These are phyloP conservation scores for Ornithoptera alexandrae DNA, from an alignment of 2,888 invertebrate species.

Conservation along the genomic window DNA sequence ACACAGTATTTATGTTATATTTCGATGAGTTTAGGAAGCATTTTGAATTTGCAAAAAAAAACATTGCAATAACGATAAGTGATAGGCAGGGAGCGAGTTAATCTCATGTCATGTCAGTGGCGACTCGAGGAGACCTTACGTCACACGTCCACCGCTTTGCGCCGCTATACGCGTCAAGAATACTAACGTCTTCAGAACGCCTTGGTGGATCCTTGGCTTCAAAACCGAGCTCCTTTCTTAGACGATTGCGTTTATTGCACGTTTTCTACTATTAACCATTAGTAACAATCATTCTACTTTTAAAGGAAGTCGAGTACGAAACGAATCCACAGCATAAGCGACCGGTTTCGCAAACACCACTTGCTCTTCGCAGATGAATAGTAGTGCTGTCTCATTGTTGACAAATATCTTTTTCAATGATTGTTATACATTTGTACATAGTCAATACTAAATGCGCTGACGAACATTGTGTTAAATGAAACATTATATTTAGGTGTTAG, in stretches of 20 bases:
- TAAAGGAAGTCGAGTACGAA: constrained; percentile 26
- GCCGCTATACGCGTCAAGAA: constrained; percentile 67
- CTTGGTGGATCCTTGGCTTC: constrained; percentile 80
- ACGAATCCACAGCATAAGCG: constrained; percentile 14
- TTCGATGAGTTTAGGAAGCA: background rate
- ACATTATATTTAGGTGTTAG: background rate
- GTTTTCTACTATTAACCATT: constrained; percentile 56
- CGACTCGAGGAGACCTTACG: constrained; percentile 73
- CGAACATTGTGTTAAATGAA: background rate
- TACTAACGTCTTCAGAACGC: constrained; percentile 74
- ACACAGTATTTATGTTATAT: background rate
- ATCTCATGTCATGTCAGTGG: constrained; percentile 71
- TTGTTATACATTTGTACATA: constrained; percentile 11
- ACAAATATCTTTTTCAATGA: constrained; percentile 23
- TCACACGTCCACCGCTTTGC: constrained; percentile 68
- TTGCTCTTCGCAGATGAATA: constrained; percentile 24
- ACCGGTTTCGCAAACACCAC: constrained; percentile 28
- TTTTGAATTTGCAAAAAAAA: constrained; percentile 1
- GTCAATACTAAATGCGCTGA: constrained; percentile 7
- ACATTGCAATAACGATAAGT: constrained; percentile 27
- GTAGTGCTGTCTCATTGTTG: constrained; percentile 23
- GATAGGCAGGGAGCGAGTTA: constrained; percentile 52
- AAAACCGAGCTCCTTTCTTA: constrained; percentile 79
- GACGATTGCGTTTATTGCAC: constrained; percentile 64
- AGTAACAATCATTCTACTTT: constrained; percentile 39